These are phyloP conservation scores for Erynnis tages DNA, from an alignment of 2,888 invertebrate genomes.

Conservation along the genomic window DNA sequence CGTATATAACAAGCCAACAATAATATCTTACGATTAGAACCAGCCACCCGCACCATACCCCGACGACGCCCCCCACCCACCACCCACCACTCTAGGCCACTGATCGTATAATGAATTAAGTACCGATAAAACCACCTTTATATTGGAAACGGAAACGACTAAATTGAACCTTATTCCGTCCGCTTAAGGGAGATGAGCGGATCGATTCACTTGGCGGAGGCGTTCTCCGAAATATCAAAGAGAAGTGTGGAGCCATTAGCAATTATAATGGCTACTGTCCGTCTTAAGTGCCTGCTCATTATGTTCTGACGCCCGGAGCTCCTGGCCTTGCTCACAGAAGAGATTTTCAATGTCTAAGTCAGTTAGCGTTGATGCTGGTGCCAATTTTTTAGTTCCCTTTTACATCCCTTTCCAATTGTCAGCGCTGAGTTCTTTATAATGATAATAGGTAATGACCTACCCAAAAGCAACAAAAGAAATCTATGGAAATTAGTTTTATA, in stretches of 20 bases:
- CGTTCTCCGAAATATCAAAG: conserved; percentile 48
- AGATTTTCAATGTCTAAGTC: conserved; percentile 7
- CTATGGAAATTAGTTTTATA: too few relatives aligned
- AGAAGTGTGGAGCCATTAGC: conserved; percentile 57
- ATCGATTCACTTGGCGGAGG: conserved; percentile 25
- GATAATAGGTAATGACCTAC: too few relatives aligned
- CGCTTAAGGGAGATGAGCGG: conserved; percentile 18
- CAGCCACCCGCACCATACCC: conserved; percentile 37
- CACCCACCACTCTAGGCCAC: conserved; percentile 37
- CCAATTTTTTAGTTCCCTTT: not conserved
- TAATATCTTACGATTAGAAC: conserved; percentile 52
- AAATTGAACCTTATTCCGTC: conserved; percentile 30
- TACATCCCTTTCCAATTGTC: too few relatives aligned
- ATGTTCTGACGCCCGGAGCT: conserved; percentile 35
- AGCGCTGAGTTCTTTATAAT: too few relatives aligned
- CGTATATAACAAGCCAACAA: conserved; percentile 37
- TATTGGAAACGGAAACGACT: conserved; percentile 15
- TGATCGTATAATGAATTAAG: conserved; percentile 49
- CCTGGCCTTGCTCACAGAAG: conserved; percentile 29
- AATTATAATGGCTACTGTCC: conserved; percentile 68
- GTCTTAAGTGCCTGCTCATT: conserved; percentile 67
- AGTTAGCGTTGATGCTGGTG: not conserved
- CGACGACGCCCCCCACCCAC: conserved; percentile 35
- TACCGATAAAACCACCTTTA: conserved; percentile 42
- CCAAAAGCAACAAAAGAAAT: too few relatives aligned